Percentiles rank a stretch among this genome's conserved stretches.
Conservation (phyloP, 2,797 vertebrate species). For the Mycteria americana region DNA sequence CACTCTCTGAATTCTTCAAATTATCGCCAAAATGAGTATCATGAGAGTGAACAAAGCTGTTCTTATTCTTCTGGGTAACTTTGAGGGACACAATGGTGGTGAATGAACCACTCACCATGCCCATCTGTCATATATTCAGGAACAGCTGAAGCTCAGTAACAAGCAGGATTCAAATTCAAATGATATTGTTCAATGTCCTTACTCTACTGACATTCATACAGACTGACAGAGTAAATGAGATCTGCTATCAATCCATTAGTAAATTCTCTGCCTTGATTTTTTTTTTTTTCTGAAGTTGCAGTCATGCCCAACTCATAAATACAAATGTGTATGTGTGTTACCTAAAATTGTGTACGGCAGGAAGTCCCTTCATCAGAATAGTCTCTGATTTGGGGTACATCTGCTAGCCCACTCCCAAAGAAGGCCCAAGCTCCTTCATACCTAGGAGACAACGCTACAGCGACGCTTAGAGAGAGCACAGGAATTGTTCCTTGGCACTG, state of each 20-base stretch:
- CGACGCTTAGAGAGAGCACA: not conserved
- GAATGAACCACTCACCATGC: not conserved
- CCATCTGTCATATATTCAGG: constrained; percentile 1
- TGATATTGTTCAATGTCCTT: not conserved
- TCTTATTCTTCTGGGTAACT: not conserved
- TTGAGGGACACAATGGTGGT: not conserved
- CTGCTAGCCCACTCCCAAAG: not conserved
- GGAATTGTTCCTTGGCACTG: not conserved
- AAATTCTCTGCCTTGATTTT: not conserved
- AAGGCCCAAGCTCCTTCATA: not conserved
- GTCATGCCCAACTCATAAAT: not conserved
- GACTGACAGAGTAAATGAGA: not conserved
- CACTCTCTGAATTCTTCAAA: not conserved
- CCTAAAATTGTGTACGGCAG: not conserved
- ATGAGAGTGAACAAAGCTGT: not conserved
- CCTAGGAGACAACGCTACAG: not conserved
- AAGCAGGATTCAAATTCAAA: constrained; percentile 22
- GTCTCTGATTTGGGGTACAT: not conserved
- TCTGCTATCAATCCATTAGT: not conserved
- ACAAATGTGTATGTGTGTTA: not conserved
- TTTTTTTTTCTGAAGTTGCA: not conserved
- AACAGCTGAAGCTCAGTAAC: constrained; percentile 9
- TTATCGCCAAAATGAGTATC: not conserved
- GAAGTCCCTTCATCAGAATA: not conserved
- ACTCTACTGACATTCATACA: not conserved